Base-by-base conservation (phyloP, 2,888 invertebrate genomes). In the Elysia crispata region DNA sequence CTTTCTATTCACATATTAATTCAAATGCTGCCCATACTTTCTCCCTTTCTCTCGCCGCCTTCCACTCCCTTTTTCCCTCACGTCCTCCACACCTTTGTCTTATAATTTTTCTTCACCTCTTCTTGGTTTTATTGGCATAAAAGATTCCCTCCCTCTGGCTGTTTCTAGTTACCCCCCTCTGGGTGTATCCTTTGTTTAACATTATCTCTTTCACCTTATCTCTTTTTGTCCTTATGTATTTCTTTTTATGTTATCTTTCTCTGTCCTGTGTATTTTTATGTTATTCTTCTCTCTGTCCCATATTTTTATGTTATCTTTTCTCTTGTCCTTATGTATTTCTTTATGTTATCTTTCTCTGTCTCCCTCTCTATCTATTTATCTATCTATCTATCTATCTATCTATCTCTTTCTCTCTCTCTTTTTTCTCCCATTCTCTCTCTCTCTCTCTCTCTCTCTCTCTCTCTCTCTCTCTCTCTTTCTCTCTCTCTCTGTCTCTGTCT, bases 41-140 rank as follows among this genome's bases (percentile, higher is more conserved):
- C 70, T 74, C 74, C 66, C 77, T 31, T 57, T 75, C 70, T 49
- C 60, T 67, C 1, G 57, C 74, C 67, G 50, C 60, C 60, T 41
- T n/a, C n/a, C n/a, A n/a, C 49, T 20, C 30, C 1, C 50, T 57
- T 3, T 60, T 54, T 62, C 33, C 3, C 31, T n/a, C 41, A n/a
- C 25, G 18, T 8, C 31, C 60, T 41, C 62, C n/a, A 25, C 54
- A 3, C 18, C 49, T 66, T 66, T 66, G 6, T 23, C n/a, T 13
- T 15, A 3, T 60, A 8, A 5, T 60, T 15, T n/a, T n/a, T n/a
- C n/a, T 60, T 23, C 11, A 1, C 18, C 41, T 50, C 49, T n/a
- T 31, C 50, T 50, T 20, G 0, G 25, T 72, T 64, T 18, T 25
- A n/a, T 64, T 30, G 70, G 28, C 30, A 60, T 80, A n/a, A n/a